These are phyloP conservation scores for Glyphotaelius pellucidus DNA, from an alignment of 2,888 invertebrate genomes.

Conservation along the genomic window DNA sequence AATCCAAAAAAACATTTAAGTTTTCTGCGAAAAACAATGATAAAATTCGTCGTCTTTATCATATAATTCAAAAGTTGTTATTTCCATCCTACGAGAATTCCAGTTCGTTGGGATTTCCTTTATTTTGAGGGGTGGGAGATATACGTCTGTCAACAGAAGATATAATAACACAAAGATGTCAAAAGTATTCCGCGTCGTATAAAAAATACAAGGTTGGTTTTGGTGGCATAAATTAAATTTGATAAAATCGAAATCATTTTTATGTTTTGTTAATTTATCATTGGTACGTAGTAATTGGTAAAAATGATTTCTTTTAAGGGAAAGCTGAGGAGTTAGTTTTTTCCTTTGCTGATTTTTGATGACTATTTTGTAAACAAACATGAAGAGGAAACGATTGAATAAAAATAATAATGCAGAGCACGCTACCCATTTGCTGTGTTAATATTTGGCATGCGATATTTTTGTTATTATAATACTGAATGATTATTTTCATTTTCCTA, in stretches of 20 bases:
- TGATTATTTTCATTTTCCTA: not conserved
- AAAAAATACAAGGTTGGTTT: not conserved
- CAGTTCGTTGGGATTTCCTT: not conserved
- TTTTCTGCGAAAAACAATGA: not conserved
- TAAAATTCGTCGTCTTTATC: not conserved
- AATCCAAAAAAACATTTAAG: too few species aligned
- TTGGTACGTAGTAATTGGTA: not conserved
- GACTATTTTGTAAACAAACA: too few species aligned
- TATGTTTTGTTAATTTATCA: not conserved
- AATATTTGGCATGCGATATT: too few species aligned
- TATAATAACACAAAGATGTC: not conserved
- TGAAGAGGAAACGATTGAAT: not conserved
- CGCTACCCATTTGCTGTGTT: not conserved
- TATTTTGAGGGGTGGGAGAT: not conserved
- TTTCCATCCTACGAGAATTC: not conserved
- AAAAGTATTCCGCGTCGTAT: not conserved
- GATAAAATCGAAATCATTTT: not conserved
- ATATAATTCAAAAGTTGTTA: not conserved
- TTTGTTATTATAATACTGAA: too few species aligned
- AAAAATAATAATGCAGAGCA: not conserved
- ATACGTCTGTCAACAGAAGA: not conserved
- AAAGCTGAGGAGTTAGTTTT: too few species aligned
- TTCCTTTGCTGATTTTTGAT: too few species aligned
- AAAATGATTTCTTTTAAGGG: too few species aligned
- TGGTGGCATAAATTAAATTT: not conserved